phyloP scores from a whole-genome alignment of 2,113 vertebrate genomes.

The Tapirus terrestris region DNA sequence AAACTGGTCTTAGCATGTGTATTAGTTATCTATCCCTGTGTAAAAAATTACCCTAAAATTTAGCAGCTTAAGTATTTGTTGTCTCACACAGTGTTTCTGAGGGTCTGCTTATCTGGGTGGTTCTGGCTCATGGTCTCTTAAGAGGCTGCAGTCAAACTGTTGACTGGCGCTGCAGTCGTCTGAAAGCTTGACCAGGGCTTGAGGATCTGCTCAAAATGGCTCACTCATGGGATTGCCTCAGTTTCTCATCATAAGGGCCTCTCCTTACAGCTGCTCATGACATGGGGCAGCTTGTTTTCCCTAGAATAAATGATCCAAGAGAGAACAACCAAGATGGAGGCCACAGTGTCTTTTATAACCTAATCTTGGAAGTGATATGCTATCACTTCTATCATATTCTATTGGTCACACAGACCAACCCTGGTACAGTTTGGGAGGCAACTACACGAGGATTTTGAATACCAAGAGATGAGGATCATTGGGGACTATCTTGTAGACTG shows the following conservation, averaged over 20 bases:
- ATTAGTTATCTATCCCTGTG: slow-evolving; percentile 33
- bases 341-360: neutral
- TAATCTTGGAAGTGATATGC: neutral
- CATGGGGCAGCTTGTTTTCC: neutral
- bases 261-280: neutral
- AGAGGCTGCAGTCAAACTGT: neutral
- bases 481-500: neutral
- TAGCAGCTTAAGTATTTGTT: neutral
- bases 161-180: neutral
- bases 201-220: neutral
- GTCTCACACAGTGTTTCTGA: slow-evolving; percentile 30
- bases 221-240: neutral
- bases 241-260: neutral
- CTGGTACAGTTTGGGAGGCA: neutral
- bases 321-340: neutral
- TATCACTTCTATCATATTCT: neutral
- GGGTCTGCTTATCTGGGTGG: neutral
- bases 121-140: slow-evolving; percentile 16
- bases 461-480: neutral
- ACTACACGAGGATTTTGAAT: neutral
- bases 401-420: neutral
- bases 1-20: neutral
- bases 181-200: neutral
- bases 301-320: neutral
- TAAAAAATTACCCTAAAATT: slow-evolving; percentile 50